These are phyloP conservation scores for Eudasyphora cyanicolor DNA, from an alignment of 2,888 invertebrate genomes.

Conservation along the genomic window DNA sequence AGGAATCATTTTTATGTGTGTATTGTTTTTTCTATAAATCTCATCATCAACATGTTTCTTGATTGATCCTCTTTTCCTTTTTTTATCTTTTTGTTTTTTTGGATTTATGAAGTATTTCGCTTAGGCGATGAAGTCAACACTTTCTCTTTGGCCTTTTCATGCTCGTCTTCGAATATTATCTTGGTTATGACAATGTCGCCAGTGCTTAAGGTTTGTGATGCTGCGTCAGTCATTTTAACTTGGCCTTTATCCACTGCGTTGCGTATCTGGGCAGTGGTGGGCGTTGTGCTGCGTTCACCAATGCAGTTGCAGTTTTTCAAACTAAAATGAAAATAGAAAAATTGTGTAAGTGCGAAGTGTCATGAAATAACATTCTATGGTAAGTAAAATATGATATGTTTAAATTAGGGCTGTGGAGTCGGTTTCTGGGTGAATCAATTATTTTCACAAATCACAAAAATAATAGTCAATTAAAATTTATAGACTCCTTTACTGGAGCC, in stretches of 20 bases:
- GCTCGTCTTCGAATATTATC: constrained; percentile 85
- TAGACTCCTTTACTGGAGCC: too few species aligned
- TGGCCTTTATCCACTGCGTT: constrained; percentile 70
- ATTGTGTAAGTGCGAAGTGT: too few species aligned
- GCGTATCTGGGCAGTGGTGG: constrained; percentile 64
- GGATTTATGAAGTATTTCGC: constrained; percentile 72
- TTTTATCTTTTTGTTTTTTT: constrained; percentile 48
- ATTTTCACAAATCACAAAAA: too few species aligned
- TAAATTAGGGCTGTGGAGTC: too few species aligned
- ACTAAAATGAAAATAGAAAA: constrained; percentile 71
- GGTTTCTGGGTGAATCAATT: too few species aligned
- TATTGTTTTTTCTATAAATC: constrained; percentile 55
- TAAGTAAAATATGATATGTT: too few species aligned
- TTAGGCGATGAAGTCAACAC: constrained; percentile 81
- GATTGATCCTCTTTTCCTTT: constrained; percentile 24
- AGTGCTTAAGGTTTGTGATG: constrained; percentile 91
- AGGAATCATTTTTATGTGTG: constrained; percentile 61
- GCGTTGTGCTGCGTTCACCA: constrained; percentile 74
- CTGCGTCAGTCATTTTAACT: constrained; percentile 81
- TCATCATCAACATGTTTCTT: not conserved
- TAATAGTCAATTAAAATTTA: too few species aligned
- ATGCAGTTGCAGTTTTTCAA: constrained; percentile 78
- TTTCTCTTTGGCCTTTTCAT: constrained; percentile 82
- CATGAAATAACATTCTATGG: too few species aligned
- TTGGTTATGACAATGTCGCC: constrained; percentile 95